Conservation (phyloP, 2,888 invertebrate species). For the Ichneumoninae sp. region DNA sequence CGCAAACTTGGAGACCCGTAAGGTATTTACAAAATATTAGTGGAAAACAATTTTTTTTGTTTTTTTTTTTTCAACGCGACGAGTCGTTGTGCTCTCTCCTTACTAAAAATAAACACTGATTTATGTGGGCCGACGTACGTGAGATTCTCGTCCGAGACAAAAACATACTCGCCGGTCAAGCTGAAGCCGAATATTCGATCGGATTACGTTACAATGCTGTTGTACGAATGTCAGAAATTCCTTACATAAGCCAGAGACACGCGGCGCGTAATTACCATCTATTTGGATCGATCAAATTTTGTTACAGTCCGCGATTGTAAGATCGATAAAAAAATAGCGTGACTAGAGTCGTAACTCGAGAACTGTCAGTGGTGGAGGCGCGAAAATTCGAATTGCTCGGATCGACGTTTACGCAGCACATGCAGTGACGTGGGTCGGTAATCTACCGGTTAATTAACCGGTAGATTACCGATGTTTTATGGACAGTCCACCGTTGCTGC, state of each 20-base stretch:
- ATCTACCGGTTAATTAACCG: too few relatives aligned
- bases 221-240: background rate
- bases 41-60: background rate
- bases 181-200: constrained; percentile 53
- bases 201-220: background rate
- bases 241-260: background rate
- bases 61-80: constrained; percentile 8
- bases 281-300: background rate
- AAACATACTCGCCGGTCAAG: constrained; percentile 77
- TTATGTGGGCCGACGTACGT: constrained; percentile 67
- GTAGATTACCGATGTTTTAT: too few relatives aligned
- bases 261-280: background rate
- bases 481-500: too few relatives aligned
- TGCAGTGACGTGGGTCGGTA: too few relatives aligned
- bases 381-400: background rate
- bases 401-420: background rate
- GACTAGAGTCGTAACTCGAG: constrained; percentile 9
- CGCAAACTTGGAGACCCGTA: background rate
- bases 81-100: constrained; percentile 46
- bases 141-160: constrained; percentile 73
- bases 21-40: background rate
- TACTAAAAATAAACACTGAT: constrained; percentile 80
- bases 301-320: background rate
- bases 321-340: background rate
- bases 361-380: constrained; percentile 18